These are phyloP conservation scores for Leptinotarsa undecemlineata DNA, from an alignment of 1,140 invertebrate species.

Conservation along the genomic window DNA sequence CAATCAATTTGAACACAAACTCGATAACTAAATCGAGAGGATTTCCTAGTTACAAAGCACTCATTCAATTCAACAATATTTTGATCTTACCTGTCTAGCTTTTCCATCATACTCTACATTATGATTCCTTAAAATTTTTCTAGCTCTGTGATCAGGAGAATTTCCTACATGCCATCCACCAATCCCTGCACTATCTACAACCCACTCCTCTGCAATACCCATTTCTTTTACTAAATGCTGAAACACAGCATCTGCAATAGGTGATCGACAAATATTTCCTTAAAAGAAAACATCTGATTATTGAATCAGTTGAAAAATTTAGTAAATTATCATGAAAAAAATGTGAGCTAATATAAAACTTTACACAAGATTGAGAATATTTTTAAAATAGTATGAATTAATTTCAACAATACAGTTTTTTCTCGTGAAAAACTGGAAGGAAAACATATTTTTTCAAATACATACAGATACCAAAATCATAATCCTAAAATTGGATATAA, in stretches of 20 bases:
- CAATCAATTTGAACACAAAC: too few relatives aligned
- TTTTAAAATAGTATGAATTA: too few relatives aligned
- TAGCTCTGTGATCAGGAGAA: slow-evolving; percentile 76
- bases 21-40: too few relatives aligned
- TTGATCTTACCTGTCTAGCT: slow-evolving; percentile 68
- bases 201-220: slow-evolving; percentile 63
- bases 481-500: too few relatives aligned
- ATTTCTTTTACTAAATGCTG: slow-evolving; percentile 62
- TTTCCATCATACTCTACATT: slow-evolving; percentile 73
- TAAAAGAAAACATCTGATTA: slow-evolving; percentile 45
- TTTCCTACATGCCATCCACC: slow-evolving; percentile 84
- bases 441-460: too few relatives aligned
- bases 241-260: slow-evolving; percentile 92
- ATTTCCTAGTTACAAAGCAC: too few relatives aligned
- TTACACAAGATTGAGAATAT: background rate
- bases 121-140: slow-evolving; percentile 71
- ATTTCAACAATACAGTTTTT: too few relatives aligned
- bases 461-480: too few relatives aligned
- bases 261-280: slow-evolving; percentile 94
- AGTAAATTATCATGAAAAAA: background rate
- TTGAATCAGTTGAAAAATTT: slow-evolving; percentile 19
- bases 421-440: too few relatives aligned
- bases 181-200: slow-evolving; percentile 86
- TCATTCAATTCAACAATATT: too few relatives aligned
- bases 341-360: background rate